Conservation (phyloP, 2,888 invertebrate genomes). For the Tipula helvola region DNA sequence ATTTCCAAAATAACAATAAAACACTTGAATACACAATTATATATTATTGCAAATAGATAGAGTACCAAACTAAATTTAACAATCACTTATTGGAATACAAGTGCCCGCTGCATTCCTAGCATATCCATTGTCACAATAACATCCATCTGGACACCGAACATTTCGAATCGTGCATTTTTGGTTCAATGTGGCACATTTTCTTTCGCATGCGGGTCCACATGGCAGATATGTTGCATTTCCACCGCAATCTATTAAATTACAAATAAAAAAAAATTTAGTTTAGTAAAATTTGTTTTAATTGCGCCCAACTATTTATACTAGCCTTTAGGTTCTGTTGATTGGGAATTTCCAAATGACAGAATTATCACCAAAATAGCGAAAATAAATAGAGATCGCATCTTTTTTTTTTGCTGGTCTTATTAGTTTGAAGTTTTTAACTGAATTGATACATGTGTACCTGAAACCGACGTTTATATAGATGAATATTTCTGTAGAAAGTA, state of each 20-base stretch:
- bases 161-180: slow-evolving; percentile 25
- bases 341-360: neutral
- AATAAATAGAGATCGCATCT: neutral
- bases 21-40: too few species aligned
- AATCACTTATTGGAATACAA: slow-evolving; percentile 23
- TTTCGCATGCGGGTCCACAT: slow-evolving; percentile 18
- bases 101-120: slow-evolving; percentile 23
- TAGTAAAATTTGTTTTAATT: too few species aligned
- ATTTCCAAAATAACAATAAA: too few species aligned
- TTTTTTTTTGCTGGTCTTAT: neutral
- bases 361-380: neutral
- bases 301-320: slow-evolving; percentile 19
- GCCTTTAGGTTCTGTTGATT: neutral
- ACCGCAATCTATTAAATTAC: too few species aligned
- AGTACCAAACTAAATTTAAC: slow-evolving; percentile 11
- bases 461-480: too few species aligned
- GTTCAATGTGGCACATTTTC: slow-evolving; percentile 25
- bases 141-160: slow-evolving; percentile 28
- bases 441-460: too few species aligned
- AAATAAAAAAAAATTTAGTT: too few species aligned
- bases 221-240: too few species aligned
- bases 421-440: too few species aligned
- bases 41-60: neutral
- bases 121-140: slow-evolving; percentile 27
- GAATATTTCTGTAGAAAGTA: too few species aligned